Percentiles rank a stretch among this genome's conserved stretches.
phyloP scores from a whole-genome alignment of 2,888 invertebrate species.

The Trichacis sp. region DNA sequence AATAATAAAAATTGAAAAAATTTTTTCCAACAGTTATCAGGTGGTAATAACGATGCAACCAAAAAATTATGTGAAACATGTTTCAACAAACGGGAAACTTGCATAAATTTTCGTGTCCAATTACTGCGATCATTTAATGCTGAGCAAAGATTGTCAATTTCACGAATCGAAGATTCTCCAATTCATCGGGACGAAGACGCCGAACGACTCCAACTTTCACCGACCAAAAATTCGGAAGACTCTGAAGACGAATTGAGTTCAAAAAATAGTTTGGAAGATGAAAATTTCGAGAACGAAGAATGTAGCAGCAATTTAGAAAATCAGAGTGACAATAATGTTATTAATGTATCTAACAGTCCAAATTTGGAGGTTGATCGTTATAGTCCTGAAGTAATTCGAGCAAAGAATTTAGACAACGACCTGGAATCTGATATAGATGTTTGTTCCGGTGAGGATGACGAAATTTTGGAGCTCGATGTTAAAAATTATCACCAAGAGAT shows the following conservation, averaged over 20 bases:
- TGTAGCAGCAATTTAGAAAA: too few species aligned
- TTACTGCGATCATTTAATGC: conserved; percentile 28
- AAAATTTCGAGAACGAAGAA: conserved; percentile 27
- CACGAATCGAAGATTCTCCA: too few species aligned
- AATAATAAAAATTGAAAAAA: too few species aligned
- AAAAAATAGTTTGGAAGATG: conserved; percentile 5
- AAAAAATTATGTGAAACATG: conserved; percentile 69
- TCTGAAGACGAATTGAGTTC: not conserved
- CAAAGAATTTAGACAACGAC: conserved; percentile 41
- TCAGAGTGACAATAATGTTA: conserved; percentile 43
- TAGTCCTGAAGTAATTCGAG: conserved; percentile 18
- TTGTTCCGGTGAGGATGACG: conserved; percentile 52
- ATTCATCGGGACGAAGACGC: too few species aligned
- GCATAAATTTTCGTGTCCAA: conserved; percentile 41
- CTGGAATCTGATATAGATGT: conserved; percentile 55
- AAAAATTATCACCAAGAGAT: conserved; percentile 40
- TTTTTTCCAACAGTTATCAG: too few species aligned
- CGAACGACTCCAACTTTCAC: not conserved
- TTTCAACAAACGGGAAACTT: conserved; percentile 44
- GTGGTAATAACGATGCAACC: too few species aligned
- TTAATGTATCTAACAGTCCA: conserved; percentile 34
- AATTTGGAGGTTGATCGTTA: conserved; percentile 21
- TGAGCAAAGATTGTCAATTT: not conserved
- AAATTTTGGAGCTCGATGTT: conserved; percentile 49
- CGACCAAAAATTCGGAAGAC: not conserved